Conservation (phyloP, 1,140 invertebrate species). For the Diuraphis noxia region DNA sequence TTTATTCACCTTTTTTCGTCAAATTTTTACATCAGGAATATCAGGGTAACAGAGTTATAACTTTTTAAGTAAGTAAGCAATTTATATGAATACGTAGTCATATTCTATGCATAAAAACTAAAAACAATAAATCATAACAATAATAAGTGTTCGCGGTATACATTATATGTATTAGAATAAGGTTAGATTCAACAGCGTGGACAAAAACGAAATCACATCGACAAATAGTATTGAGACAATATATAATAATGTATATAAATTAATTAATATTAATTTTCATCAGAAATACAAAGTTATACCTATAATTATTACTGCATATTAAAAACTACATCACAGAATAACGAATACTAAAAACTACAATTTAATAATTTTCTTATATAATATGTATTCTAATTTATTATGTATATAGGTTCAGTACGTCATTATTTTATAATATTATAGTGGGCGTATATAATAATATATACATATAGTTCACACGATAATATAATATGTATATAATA, state of each 20-base stretch:
- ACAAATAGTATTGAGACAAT: no score
- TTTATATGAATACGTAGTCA: not conserved
- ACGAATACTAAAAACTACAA: slow-evolving; percentile 22
- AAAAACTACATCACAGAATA: slow-evolving; percentile 44
- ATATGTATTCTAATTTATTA: not conserved
- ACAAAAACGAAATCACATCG: not conserved
- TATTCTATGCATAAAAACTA: not conserved
- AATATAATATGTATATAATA: not conserved
- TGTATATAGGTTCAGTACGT: not conserved
- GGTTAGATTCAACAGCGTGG: not conserved
- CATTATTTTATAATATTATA: not conserved
- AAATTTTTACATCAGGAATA: not conserved
- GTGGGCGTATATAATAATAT: not conserved
- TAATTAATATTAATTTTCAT: not conserved
- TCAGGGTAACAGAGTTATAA: slow-evolving; percentile 1
- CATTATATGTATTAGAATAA: not conserved
- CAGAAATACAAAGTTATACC: not conserved
- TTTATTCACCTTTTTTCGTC: not conserved
- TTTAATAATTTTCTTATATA: not conserved
- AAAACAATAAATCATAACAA: not conserved
- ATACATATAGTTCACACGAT: not conserved
- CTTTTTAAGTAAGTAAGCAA: not conserved
- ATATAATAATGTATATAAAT: no score
- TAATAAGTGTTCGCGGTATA: not conserved
- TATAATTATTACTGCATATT: not conserved